phyloP scores from a whole-genome alignment of 2,888 invertebrate species.

The Ptychoptera contaminata region DNA sequence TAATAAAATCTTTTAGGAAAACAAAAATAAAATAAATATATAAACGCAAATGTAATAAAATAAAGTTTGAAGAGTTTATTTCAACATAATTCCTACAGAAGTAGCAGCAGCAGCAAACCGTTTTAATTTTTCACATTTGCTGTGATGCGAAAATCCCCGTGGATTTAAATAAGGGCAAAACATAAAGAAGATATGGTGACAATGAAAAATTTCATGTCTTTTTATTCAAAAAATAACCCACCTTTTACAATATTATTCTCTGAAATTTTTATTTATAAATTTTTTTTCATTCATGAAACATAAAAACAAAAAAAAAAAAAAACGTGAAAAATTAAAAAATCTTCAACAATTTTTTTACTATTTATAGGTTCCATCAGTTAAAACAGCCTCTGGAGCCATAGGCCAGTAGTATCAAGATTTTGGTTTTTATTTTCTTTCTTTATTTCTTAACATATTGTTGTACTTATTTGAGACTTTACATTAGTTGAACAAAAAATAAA shows the following conservation, averaged over 20 bases:
- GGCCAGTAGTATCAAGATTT: too few species aligned
- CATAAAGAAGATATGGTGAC: background rate
- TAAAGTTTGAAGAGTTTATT: too few species aligned
- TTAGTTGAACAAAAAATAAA: background rate
- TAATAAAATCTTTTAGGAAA: too few species aligned
- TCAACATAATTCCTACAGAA: too few species aligned
- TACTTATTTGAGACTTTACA: too few species aligned
- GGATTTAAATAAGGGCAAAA: background rate
- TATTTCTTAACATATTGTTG: too few species aligned
- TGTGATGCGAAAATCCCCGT: conserved; percentile 4
- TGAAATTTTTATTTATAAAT: too few species aligned
- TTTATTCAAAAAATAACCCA: background rate
- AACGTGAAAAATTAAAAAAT: background rate
- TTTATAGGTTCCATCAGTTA: background rate
- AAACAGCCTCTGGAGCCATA: background rate
- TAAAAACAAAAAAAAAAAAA: background rate
- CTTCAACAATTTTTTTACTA: background rate
- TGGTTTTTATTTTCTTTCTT: too few species aligned
- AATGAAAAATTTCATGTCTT: background rate
- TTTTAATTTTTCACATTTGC: conserved; percentile 6
- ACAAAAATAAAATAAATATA: too few species aligned
- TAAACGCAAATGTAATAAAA: too few species aligned
- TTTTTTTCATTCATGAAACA: background rate
- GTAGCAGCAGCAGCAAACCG: too few species aligned
- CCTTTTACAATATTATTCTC: too few species aligned